Base-by-base conservation (phyloP, 2,888 invertebrate species). In the Xestia xanthographa region DNA sequence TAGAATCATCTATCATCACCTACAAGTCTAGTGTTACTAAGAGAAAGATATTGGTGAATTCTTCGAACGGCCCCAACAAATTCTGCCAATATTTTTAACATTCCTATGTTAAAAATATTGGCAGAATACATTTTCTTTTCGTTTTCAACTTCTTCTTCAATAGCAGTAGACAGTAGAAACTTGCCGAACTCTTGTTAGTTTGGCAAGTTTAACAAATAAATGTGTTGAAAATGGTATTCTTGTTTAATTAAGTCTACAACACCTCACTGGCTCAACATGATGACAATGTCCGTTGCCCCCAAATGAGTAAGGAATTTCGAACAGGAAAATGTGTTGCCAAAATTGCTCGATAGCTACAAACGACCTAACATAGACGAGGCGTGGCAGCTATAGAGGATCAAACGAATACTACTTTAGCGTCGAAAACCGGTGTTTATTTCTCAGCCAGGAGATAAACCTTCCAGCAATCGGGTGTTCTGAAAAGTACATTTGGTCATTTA, bases 31-130 rank as follows among this genome's bases (percentile, higher is more conserved):
- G 60, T 38, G 50, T n/a, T 41, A 71, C 48, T 17, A 53, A 50
- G 34, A 41, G 20, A 45, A 60, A 66, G 29, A 66, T 45, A 29
- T 72, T 45, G 17, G 17, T 62, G 29, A 79, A 41, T 41, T n/a
- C 20, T 66, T 65, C 14, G 22, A 29, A 45, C 22, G 38, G 1
- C 22, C 6, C 22, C 9, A 1, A 56, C n/a, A 26, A 26, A 41
- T 56, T 48, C 5, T 43, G 22, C 17, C n/a, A 71, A n/a, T 48
- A 41, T 48, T 71, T 48, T n/a, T n/a, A n/a, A n/a, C n/a, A n/a
- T n/a, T n/a, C n/a, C n/a, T n/a, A n/a, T n/a, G n/a, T n/a, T n/a
- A n/a, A n/a, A n/a, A n/a, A n/a, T n/a, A n/a, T n/a, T n/a, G n/a
- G n/a, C n/a, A n/a, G n/a, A n/a, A 38, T 14, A 22, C 38, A 20